phyloP scores from a whole-genome alignment of 2,113 vertebrate genomes.

The Myodes glareolus region DNA sequence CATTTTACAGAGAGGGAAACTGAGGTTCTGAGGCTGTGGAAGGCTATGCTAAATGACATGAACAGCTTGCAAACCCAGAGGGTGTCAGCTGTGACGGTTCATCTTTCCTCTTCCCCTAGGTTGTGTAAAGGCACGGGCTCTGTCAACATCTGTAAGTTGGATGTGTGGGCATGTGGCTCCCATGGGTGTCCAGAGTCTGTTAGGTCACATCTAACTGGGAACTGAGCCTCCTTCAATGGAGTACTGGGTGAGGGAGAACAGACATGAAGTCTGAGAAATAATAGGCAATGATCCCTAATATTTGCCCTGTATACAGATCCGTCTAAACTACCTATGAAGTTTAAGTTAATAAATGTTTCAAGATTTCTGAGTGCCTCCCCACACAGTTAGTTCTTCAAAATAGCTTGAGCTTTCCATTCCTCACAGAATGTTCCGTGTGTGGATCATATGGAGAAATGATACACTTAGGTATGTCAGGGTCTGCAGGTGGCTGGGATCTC shows the following conservation, averaged over 20 bases:
- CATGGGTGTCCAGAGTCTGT: background rate
- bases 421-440: background rate
- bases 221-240: background rate
- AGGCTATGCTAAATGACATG: background rate
- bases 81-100: background rate
- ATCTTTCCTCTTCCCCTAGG: slow-evolving; percentile 21
- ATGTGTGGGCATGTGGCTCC: background rate
- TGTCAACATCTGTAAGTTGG: slow-evolving; percentile 71
- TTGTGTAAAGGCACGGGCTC: slow-evolving; percentile 59
- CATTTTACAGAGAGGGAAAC: background rate
- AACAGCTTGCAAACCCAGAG: background rate
- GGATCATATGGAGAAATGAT: background rate
- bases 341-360: background rate
- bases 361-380: background rate
- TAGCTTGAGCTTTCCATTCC: background rate
- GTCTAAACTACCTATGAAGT: background rate
- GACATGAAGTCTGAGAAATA: background rate
- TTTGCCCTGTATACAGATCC: background rate
- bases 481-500: background rate
- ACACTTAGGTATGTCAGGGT: background rate
- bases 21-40: background rate
- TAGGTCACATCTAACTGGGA: background rate
- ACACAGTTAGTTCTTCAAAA: background rate
- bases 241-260: background rate
- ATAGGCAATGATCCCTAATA: background rate